Evolutionary conservation across 2,113 vertebrate species (phyloP).

Genomic region (Ranitomeya variabilis): DNA sequence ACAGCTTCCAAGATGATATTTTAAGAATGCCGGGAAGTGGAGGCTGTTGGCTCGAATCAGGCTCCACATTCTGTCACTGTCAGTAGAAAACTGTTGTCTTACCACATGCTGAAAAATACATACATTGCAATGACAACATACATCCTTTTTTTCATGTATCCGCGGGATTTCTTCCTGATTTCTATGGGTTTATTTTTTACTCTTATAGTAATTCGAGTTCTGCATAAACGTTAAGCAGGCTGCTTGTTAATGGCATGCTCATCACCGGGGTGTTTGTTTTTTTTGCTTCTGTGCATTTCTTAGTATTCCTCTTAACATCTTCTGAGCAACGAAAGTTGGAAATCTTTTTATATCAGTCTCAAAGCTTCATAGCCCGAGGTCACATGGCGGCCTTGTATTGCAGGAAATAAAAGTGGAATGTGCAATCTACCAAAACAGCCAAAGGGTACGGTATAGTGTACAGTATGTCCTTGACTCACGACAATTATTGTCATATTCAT

Average conservation of each 20-base stretch:
- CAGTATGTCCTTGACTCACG: constrained; percentile 39
- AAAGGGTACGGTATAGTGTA: background rate
- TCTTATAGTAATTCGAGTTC: background rate
- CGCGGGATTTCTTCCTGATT: background rate
- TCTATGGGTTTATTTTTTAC: background rate
- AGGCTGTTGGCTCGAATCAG: constrained; percentile 44
- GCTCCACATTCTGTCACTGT: constrained; percentile 49
- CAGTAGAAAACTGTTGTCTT: constrained; percentile 48
- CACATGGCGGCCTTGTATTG: constrained; percentile 17
- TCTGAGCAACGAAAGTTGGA: constrained; percentile 3
- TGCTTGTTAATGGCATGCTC: background rate
- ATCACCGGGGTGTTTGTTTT: background rate
- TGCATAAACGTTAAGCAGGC: constrained; percentile 9
- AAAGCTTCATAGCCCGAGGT: constrained; percentile 9
- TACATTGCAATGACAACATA: constrained; percentile 28
- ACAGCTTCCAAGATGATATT: constrained; percentile 53
- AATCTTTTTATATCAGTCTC: constrained; percentile 23
- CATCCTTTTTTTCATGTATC: constrained; percentile 20
- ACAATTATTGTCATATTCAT: constrained; percentile 38
- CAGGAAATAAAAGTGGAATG: constrained; percentile 12
- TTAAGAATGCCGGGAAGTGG: constrained; percentile 57
- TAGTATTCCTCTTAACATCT: constrained; percentile 1
- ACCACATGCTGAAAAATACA: constrained; percentile 52
- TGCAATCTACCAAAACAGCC: constrained; percentile 36
- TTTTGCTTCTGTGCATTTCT: background rate